Base-by-base conservation (phyloP, 2,113 vertebrate genomes). In the Baryphthengus martii region DNA sequence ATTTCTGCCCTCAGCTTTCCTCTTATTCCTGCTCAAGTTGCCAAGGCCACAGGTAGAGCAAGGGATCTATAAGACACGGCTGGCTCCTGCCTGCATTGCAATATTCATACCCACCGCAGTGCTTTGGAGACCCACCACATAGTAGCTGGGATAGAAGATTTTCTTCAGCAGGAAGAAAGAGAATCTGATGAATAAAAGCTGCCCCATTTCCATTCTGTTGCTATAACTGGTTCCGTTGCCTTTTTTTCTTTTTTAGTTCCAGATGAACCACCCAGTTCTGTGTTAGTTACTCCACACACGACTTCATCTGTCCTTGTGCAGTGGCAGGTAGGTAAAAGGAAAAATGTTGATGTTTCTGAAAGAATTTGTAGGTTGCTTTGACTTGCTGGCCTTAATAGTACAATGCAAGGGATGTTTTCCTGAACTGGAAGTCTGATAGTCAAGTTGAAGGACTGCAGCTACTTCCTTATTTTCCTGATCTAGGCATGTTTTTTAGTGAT, bases 261-360 rank as follows among this genome's bases (percentile, higher is more conserved):
- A 17, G 98, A 98, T 62, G 98, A 99, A 78, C 98, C 99, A 56
- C 99, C 99, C n/a, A 95, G 98, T 67, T 99, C 98, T 40, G 97
- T 99, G 40, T 97, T 98, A 2, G 99, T 99, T 74, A 99, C 99
- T 47, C 99, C 99, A 0, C 98, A 98, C 73, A 99, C 99, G 2
- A 99, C 99, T 11, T 99, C 99, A 49, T 99, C 99, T 3, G 98
- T 99, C 56, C 97, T 99, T 79, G 98, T 99, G 95, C 99, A 99
- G 94, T 99, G 99, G 99, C 98, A 99, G 99, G 99, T 99, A 97
- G 93, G 98, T 96, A 61, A 90, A 80, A 89, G 59, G 35, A 72
- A 88, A 86, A 67, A 53, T 17, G 7, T 9, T 40, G 7, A 28
- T 75, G 24, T 79, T 89, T 85, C 44, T 61, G 14, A 40, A 71